Evolutionary conservation across 2,797 vertebrate species (phyloP), one percentile per base, ranked within the genome.

Genomic region (Loriculus beryllinus): DNA sequence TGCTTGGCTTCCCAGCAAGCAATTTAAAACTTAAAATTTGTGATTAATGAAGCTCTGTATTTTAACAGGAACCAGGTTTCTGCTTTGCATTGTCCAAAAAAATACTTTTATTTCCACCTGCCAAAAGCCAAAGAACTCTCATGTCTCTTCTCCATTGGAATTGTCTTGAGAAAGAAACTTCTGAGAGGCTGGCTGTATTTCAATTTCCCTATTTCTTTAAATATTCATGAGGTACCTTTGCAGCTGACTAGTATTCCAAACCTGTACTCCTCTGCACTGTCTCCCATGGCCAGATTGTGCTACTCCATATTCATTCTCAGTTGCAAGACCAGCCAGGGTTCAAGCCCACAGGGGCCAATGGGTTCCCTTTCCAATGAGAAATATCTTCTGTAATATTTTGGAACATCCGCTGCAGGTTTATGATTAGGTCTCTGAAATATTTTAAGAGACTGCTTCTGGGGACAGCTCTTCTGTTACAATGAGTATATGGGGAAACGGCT

Each of bases 331-430:
- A 79, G 70, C 2, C 39, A 65, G 20, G 47, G 5, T 79, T 83
- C 71, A 92, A 83, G 49, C 10, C 39, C 40, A 31, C 0, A 0
- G 28, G 9, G 59, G 15, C 14, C 23, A 49, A 11, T 4, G 9
- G 12, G n/a, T 9, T 69, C 39, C 20, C 21, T 65, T 86, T 28
- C 33, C 65, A 71, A 78, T 4, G 22, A 25, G 26, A 69, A 92
- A 54, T 1, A 2, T 4, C n/a, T 21, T 63, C 56, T 69, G 25
- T 28, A 80, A 42, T 47, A 63, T 43, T 77, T 40, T 63, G 43
- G n/a, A 31, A 62, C 26, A 63, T 60, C 13, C 56, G 62, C 48
- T 76, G 43, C 16, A 90, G 63, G 29, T 31, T 52, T 60, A 22
- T 11, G 48, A 48, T 42, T 29, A 45, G 16, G 31, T 47, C 21